phyloP scores from a whole-genome alignment of 2,113 vertebrate species.

The Sphyrna mokarran region DNA sequence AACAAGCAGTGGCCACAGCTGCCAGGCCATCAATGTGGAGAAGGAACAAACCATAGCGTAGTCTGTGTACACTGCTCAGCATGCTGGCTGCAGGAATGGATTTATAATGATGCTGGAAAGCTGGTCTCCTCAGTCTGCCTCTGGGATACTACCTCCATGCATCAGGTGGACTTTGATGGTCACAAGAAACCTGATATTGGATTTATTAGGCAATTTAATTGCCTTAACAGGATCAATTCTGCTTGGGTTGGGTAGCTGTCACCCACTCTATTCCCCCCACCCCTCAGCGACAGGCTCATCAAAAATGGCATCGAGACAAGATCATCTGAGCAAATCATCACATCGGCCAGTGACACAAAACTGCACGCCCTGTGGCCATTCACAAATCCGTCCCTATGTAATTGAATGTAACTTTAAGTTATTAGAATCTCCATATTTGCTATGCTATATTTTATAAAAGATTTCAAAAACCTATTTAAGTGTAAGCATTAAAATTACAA shows the following conservation, averaged over 20 bases:
- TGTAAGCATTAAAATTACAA: too few relatives aligned
- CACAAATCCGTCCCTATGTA: too few relatives aligned
- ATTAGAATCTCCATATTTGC: neutral
- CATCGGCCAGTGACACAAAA: too few relatives aligned
- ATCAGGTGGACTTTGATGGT: neutral
- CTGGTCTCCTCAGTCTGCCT: neutral
- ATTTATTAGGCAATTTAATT: neutral
- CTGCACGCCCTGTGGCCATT: too few relatives aligned
- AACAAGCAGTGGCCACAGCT: neutral
- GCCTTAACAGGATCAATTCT: too few relatives aligned
- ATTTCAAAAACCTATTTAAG: neutral
- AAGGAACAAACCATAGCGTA: neutral
- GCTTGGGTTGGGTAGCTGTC: too few relatives aligned
- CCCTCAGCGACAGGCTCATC: neutral
- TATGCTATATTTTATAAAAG: neutral
- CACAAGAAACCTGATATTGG: neutral
- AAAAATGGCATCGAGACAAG: neutral
- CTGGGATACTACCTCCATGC: neutral
- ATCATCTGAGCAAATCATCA: too few relatives aligned
- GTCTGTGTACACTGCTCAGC: neutral
- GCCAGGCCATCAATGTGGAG: neutral
- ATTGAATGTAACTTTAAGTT: too few relatives aligned
- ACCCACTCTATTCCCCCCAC: neutral
- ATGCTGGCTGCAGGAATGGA: neutral
- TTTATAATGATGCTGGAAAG: neutral